These are phyloP conservation scores for Dascillus cervinus DNA, from an alignment of 2,888 invertebrate species.

Conservation along the genomic window DNA sequence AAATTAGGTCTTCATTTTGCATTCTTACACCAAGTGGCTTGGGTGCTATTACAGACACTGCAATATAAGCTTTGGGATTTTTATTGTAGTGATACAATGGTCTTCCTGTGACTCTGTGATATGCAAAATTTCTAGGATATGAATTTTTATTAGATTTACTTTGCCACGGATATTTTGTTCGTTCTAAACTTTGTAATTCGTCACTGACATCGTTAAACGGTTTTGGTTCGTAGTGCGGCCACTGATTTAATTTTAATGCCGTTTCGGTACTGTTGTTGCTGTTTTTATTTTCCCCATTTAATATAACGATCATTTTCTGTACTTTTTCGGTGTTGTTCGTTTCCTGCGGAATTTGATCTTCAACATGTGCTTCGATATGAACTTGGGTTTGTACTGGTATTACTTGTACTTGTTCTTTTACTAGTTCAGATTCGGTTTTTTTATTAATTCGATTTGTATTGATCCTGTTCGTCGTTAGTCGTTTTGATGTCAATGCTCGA, in stretches of 20 bases:
- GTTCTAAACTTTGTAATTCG: conserved; percentile 5
- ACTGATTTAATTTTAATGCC: conserved; percentile 15
- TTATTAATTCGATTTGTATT: not conserved
- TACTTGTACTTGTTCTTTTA: conserved; percentile 6
- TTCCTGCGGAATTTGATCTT: too few relatives aligned
- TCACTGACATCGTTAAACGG: conserved; percentile 9
- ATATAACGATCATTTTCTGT: conserved; percentile 9
- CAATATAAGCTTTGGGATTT: conserved; percentile 40
- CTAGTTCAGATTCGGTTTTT: conserved; percentile 1
- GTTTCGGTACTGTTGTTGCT: conserved; percentile 9
- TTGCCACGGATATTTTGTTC: conserved; percentile 22
- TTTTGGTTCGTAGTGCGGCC: conserved; percentile 14
- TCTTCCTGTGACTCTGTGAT: conserved; percentile 39
- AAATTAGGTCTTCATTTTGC: conserved; percentile 20
- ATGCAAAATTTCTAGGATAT: conserved; percentile 39
- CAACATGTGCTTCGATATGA: too few relatives aligned
- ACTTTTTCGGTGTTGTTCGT: conserved; percentile 5
- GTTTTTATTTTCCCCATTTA: conserved; percentile 7
- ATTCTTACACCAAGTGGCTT: conserved; percentile 26
- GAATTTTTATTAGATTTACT: conserved; percentile 19
- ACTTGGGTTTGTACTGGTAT: not conserved
- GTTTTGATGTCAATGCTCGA: too few relatives aligned
- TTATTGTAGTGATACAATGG: conserved; percentile 31
- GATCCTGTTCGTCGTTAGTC: too few relatives aligned
- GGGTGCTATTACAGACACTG: conserved; percentile 40